Base-by-base conservation (phyloP, 2,888 invertebrate species). In the Ormyrus pomaceus region DNA sequence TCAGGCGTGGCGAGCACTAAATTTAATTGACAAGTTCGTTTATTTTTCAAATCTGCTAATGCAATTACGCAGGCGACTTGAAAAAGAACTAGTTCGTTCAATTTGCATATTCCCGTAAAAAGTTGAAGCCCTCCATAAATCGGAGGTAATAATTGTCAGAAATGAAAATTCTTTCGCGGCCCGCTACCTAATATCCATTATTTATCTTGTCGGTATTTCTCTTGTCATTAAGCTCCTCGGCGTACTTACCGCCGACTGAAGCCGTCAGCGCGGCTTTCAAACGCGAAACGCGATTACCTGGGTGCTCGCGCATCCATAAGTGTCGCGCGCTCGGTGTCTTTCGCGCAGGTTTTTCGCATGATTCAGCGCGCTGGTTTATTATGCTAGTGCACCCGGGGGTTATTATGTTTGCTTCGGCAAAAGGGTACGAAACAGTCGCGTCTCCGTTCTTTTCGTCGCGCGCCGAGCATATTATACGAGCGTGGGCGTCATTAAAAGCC, bases 401-500 rank as follows among this genome's bases (percentile, higher is more conserved):
- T 81, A 81, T 82, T 77, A 81, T 79, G 74, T 82, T 82, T 79
- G 77, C 79, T 68, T 79, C 81, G 77, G 55, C 68, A 11, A 82
- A 82, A 74, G 77, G 81, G 76, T 61, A 71, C 62, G 65, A 76
- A 84, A 85, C 83, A 84, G 84, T 84, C 84, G 65, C 80, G 59
- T 51, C 80, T 48, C 50, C 13, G 48, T 70, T 13, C 19, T 58
- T 13, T 82, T 66, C 34, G 6, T 9, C 7, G 48, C 45, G 53
- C 62, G 68, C 59, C n/a, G 71, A 71, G 84, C 85, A 83, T 84
- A 83, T 85, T 83, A 86, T 86, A 86, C 84, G 86, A 86, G 82
- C 84, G 84, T 83, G 80, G 84, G 84, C 84, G 86, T 87, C 87
- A 86, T 88, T 87, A 88, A 88, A 86, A 86, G 84, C 84, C 83